Base-by-base conservation (phyloP, 2,888 invertebrate species). In the Schizotus pectinicornis region DNA sequence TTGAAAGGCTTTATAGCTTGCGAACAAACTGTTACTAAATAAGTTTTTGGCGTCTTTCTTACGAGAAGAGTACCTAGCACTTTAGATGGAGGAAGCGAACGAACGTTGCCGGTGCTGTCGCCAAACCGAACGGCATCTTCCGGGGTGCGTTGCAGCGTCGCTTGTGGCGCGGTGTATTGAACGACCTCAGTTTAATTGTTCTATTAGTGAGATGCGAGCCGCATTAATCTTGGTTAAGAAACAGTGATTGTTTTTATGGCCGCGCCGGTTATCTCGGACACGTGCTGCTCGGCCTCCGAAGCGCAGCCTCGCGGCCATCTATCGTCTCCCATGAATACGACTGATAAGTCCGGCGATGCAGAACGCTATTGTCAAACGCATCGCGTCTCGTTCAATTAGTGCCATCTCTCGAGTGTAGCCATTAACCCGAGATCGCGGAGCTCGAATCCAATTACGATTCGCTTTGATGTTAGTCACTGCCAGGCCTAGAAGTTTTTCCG, bases 151-250 rank as follows among this genome's bases (percentile, higher is more conserved):
- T 22, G 22, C 22, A 22, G 5, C 3, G 22, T 22, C 5, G 2
- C 22, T 22, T 3, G 22, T 22, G 3, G 13, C 36, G 49, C 42
- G 49, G 31, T 43, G 49, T 48, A 49, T 56, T 56, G 55, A 56
- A 48, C 55, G 55, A 56, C 43, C 22, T 56, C 30, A 35, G 47
- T 36, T 49, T 48, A 56, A 48, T 49, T 43, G 30, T 12, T 46
- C 37, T 35, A 36, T 50, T 52, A 36, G 43, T 43, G 43, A 14
- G 43, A 42, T 30, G 36, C 43, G 35, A 52, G 35, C 36, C 52
- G 14, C 43, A 52, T 52, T 52, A 52, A 52, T 43, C 43, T 43
- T 36, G 11, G 33, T 52, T 52, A 52, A 52, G 52, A 52, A 50
- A 43, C 43, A 36, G n/a, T 6, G 52, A 52, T 52, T 41, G 34